Base-by-base conservation (phyloP, 1,140 invertebrate species). In the Stenopsyche tienmushanensis region DNA sequence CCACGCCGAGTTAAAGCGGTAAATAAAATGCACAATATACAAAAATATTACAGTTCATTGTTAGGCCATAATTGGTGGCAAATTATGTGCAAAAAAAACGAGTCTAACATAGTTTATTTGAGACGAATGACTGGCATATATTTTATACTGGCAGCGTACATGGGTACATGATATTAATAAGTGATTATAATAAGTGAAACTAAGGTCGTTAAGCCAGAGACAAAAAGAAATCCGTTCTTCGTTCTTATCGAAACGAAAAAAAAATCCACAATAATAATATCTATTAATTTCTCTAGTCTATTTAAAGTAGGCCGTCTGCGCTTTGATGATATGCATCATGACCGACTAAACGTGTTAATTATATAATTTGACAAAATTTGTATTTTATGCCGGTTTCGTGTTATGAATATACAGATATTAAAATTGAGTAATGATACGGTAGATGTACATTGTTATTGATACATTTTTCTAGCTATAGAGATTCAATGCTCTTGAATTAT, bases 71-170 rank as follows among this genome's bases (percentile, higher is more conserved):
- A 47, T 47, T 47, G 44, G 17, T 47, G 44, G 44, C 44, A 47
- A 47, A 47, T 47, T 47, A 20, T 20, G 44, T 20, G 44, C 44
- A 54, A 54, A 24, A 54, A 54, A 54, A 24, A 20, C 47, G 17
- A 50, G n/a, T 24, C 52, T 26, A 26, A 24, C 52, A 54, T 34
- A 24, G 57, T 20, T 60, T 47, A 15, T 42, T 60, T 44, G 57
- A 60, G 57, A 60, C 42, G 42, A 23, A 60, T 60, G 57, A 60
- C 57, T 60, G 57, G 57, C 57, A 60, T 34, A 45, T 25, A 54
- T 54, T 47, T 47, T 54, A 26, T 25, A 25, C 10, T 23, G 52
- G 52, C 52, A 15, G 52, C 52, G 57, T 47, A 47, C 44, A 20
- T 18, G 5, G 29, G 29, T 34, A 34, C 29, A 47, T 15, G 44